Percentiles rank a stretch among this genome's conserved stretches.
Evolutionary conservation across 2,113 vertebrate genomes (phyloP).

Genomic region (Grantiella picta): DNA sequence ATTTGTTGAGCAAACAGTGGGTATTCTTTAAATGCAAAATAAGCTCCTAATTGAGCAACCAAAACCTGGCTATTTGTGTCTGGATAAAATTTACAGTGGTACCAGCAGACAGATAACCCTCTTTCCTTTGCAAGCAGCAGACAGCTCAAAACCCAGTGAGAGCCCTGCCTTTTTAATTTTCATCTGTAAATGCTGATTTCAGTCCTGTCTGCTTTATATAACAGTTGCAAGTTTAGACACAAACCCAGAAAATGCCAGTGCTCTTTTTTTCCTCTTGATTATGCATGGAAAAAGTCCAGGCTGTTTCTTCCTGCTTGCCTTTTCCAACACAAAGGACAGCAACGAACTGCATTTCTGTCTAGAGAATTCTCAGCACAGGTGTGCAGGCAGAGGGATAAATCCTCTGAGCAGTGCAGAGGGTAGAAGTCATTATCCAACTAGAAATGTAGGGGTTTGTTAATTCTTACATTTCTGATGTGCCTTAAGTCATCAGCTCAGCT

Average conservation of each 20-base stretch:
- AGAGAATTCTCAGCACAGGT: neutral
- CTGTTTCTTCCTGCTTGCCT: neutral
- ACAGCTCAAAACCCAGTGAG: neutral
- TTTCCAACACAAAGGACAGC: neutral
- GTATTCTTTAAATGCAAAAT: neutral
- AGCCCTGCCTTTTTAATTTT: neutral
- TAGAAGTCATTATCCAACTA: neutral
- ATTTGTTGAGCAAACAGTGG: neutral
- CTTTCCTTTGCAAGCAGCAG: neutral
- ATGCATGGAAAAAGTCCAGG: neutral
- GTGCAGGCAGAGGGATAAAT: neutral
- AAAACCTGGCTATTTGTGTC: neutral
- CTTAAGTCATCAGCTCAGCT: neutral
- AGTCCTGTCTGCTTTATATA: neutral
- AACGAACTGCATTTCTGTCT: neutral
- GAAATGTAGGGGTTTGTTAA: neutral
- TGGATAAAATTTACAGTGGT: neutral
- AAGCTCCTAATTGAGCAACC: neutral
- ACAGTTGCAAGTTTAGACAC: neutral
- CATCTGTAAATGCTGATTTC: neutral
- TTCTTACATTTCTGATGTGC: neutral
- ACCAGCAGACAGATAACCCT: neutral
- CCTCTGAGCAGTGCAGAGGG: neutral
- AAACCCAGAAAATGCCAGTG: neutral
- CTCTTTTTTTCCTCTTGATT: neutral